phyloP scores from a whole-genome alignment of 1,140 invertebrate genomes.

The Bombyx mandarina region DNA sequence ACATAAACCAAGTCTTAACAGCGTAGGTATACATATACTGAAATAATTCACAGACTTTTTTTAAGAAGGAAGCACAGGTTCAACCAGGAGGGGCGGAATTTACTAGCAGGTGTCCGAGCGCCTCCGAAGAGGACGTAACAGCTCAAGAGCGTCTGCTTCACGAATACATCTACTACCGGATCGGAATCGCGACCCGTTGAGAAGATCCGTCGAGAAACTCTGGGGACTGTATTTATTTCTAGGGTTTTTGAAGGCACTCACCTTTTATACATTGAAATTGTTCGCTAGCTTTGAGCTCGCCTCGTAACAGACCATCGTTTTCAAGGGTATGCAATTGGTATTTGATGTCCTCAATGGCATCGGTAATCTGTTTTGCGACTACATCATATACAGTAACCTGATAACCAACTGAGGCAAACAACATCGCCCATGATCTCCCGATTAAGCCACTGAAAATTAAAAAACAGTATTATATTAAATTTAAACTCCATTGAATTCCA shows the following conservation, averaged over 20 bases:
- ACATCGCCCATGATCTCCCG: slow-evolving; percentile 95
- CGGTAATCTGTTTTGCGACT: slow-evolving; percentile 79
- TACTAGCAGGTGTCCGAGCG: too few relatives aligned
- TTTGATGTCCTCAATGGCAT: slow-evolving; percentile 82
- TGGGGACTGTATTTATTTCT: too few relatives aligned
- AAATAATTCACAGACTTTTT: too few relatives aligned
- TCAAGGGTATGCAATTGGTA: slow-evolving; percentile 81
- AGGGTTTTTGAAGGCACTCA: slow-evolving; percentile 33
- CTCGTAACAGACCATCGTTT: slow-evolving; percentile 79
- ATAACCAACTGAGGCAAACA: slow-evolving; percentile 94
- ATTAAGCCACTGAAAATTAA: slow-evolving; percentile 85
- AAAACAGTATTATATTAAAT: neutral
- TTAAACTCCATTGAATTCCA: too few relatives aligned
- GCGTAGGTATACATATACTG: too few relatives aligned
- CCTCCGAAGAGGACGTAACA: too few relatives aligned
- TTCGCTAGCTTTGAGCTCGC: slow-evolving; percentile 78
- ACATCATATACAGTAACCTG: slow-evolving; percentile 89
- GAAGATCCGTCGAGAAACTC: too few relatives aligned
- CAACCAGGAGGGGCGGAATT: too few relatives aligned
- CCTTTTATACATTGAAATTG: slow-evolving; percentile 87
- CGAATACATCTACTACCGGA: too few relatives aligned
- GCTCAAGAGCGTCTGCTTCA: too few relatives aligned
- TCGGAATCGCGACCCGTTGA: too few relatives aligned
- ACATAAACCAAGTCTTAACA: too few relatives aligned
- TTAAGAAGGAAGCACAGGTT: neutral